Evolutionary conservation across 2,113 vertebrate species (phyloP).

Genomic region (Tauraco erythrolophus): DNA sequence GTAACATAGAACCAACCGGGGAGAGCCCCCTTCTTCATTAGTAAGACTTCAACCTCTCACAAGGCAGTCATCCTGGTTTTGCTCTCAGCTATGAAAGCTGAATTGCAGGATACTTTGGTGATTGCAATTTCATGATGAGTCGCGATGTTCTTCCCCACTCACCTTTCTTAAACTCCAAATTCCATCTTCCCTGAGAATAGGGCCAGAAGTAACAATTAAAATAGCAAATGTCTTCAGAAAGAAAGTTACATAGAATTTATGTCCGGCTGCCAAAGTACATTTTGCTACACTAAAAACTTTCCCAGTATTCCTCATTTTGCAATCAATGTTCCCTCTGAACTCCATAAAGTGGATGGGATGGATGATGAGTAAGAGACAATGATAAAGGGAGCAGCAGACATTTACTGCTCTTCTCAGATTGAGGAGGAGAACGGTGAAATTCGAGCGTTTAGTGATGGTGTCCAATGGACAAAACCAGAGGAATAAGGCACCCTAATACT

Average conservation of each 20-base stretch:
- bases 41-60: not conserved
- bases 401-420: conserved; percentile 50
- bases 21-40: conserved; percentile 38
- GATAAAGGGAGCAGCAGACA: conserved; percentile 52
- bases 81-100: conserved; percentile 45
- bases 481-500: conserved; percentile 95
- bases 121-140: conserved; percentile 58
- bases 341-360: conserved; percentile 66
- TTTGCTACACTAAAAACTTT: conserved; percentile 68
- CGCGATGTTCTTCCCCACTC: conserved; percentile 45
- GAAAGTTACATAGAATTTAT: conserved; percentile 55
- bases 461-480: conserved; percentile 92
- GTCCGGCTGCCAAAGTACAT: conserved; percentile 51
- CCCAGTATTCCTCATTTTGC: conserved; percentile 42
- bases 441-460: conserved; percentile 88
- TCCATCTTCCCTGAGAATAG: conserved; percentile 83
- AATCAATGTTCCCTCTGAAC: conserved; percentile 65
- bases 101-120: conserved; percentile 72
- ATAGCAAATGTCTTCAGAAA: conserved; percentile 71
- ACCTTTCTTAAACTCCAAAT: conserved; percentile 66
- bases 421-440: conserved; percentile 20
- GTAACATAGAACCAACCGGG: not conserved
- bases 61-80: not conserved
- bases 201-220: conserved; percentile 77
- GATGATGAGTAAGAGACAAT: conserved; percentile 58